phyloP scores from a whole-genome alignment of 2,113 vertebrate genomes.

The Pygoscelis adeliae region DNA sequence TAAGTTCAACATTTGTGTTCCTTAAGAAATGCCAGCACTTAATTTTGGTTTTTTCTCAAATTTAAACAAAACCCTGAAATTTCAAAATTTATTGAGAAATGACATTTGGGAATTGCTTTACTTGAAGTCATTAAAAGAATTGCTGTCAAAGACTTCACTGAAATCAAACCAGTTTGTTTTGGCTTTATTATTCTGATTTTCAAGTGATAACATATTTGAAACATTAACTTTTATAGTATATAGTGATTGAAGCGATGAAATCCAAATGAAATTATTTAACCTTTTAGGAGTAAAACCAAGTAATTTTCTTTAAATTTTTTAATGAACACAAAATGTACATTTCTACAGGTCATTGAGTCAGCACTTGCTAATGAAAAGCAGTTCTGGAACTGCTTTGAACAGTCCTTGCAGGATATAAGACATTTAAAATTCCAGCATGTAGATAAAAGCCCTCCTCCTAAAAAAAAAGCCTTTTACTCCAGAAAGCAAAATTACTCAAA shows the following conservation, averaged over 20 bases:
- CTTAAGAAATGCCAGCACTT: not conserved
- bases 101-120: not conserved
- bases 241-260: not conserved
- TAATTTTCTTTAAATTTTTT: slow-evolving; percentile 5
- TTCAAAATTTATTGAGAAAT: not conserved
- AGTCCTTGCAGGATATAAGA: slow-evolving; percentile 28
- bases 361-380: slow-evolving; percentile 63
- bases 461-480: not conserved
- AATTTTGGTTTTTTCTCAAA: not conserved
- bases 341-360: slow-evolving; percentile 43
- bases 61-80: not conserved
- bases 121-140: not conserved
- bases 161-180: not conserved
- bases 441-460: slow-evolving; percentile 34
- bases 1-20: not conserved
- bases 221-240: not conserved
- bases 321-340: not conserved
- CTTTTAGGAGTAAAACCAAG: slow-evolving; percentile 37
- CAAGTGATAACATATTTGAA: slow-evolving; percentile 18
- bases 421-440: slow-evolving; percentile 45
- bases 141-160: not conserved
- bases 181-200: not conserved
- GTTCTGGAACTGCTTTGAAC: slow-evolving; percentile 63
- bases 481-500: slow-evolving; percentile 19
- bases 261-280: slow-evolving; percentile 31